Conservation (phyloP, 2,113 vertebrate species). For the Azemiops feae region DNA sequence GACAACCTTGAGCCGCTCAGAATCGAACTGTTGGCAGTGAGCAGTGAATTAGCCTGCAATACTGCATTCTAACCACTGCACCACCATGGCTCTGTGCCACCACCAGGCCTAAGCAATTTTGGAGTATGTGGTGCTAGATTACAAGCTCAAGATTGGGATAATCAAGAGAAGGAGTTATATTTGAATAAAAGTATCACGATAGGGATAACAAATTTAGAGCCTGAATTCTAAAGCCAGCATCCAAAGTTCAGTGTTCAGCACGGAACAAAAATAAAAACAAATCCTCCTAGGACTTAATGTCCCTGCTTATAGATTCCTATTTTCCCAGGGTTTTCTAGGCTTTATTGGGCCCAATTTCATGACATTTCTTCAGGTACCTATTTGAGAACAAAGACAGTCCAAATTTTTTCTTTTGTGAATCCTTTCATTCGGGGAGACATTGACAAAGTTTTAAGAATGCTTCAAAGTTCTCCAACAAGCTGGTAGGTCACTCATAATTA, state of each 20-base stretch:
- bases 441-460: background rate
- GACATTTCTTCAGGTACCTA: background rate
- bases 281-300: background rate
- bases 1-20: background rate
- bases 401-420: background rate
- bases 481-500: background rate
- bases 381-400: background rate
- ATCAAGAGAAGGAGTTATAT: background rate
- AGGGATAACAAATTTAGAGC: background rate
- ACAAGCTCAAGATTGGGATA: background rate
- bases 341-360: background rate
- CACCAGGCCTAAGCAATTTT: background rate
- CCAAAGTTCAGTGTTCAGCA: background rate
- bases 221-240: background rate
- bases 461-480: background rate
- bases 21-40: background rate
- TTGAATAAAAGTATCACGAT: background rate
- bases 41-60: background rate
- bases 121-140: background rate
- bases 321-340: background rate
- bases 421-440: background rate
- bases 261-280: background rate
- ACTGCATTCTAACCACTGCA: background rate
- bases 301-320: background rate
- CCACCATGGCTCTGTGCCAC: background rate